These are phyloP conservation scores for Ceyx margarethae DNA, from an alignment of 2,113 vertebrate species.

Conservation along the genomic window DNA sequence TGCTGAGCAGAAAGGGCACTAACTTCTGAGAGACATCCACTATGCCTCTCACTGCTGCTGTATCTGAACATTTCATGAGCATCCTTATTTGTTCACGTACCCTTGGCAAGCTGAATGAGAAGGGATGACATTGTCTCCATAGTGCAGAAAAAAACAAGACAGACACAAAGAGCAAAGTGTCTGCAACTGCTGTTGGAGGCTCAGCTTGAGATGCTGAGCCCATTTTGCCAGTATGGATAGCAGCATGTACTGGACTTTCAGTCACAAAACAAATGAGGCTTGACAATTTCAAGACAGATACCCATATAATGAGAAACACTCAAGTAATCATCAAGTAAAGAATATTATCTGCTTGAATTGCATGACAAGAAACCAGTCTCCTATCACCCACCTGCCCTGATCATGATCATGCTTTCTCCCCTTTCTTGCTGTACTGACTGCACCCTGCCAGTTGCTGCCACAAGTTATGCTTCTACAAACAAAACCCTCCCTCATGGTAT, in stretches of 20 bases:
- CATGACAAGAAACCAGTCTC: background rate
- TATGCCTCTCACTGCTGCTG: background rate
- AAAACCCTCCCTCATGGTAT: background rate
- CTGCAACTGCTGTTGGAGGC: background rate
- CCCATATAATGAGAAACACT: background rate
- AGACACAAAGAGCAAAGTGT: background rate
- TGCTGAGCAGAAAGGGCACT: background rate
- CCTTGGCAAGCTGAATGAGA: background rate
- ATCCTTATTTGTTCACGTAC: background rate
- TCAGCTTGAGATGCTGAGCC: background rate
- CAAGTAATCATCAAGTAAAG: background rate
- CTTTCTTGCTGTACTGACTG: background rate
- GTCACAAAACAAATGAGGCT: background rate
- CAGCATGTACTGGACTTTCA: background rate
- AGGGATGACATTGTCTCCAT: background rate
- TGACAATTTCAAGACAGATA: background rate
- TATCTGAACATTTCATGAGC: background rate
- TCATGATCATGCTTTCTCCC: background rate
- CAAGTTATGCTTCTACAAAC: background rate
- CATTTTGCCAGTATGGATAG: background rate
- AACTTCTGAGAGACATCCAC: background rate
- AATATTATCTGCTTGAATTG: background rate
- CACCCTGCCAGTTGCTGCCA: background rate
- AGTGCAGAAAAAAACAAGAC: background rate
- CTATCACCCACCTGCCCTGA: background rate